These are phyloP conservation scores for Calliopum simillimum DNA, from an alignment of 2,888 invertebrate genomes.

Conservation along the genomic window DNA sequence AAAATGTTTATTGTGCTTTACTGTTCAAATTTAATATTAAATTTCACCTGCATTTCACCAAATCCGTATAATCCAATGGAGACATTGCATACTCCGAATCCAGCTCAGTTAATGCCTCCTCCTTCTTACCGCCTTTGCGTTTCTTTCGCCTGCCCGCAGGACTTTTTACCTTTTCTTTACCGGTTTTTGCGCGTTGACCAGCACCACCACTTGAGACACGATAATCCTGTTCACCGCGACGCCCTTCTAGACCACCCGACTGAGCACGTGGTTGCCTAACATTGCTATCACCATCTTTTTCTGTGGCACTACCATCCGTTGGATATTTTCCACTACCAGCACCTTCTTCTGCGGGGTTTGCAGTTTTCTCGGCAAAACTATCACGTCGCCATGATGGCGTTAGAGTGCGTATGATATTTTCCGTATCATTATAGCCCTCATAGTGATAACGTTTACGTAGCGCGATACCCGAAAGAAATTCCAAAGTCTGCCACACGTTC, in stretches of 20 bases:
- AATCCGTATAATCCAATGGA: slow-evolving; percentile 58
- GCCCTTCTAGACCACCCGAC: neutral
- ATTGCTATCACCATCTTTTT: slow-evolving; percentile 43
- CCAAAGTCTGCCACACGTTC: slow-evolving; percentile 66
- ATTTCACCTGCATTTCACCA: slow-evolving; percentile 64
- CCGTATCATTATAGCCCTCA: slow-evolving; percentile 60
- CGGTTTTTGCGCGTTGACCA: neutral
- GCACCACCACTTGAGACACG: neutral
- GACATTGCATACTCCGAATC: slow-evolving; percentile 56
- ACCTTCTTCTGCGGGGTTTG: slow-evolving; percentile 38
- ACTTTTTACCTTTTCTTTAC: slow-evolving; percentile 30
- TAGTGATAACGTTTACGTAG: slow-evolving; percentile 61
- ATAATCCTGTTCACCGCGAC: neutral
- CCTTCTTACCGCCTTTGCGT: neutral
- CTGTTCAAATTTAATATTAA: no score
- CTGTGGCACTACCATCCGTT: slow-evolving; percentile 19
- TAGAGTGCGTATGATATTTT: slow-evolving; percentile 56
- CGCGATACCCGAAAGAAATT: slow-evolving; percentile 59
- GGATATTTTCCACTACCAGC: slow-evolving; percentile 34
- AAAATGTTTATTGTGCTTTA: no score
- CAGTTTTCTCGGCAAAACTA: slow-evolving; percentile 57
- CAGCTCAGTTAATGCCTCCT: slow-evolving; percentile 35
- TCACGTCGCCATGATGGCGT: slow-evolving; percentile 60
- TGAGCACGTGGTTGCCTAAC: neutral
- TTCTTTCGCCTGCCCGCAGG: neutral